These are phyloP conservation scores for Carcinoscorpius rotundicauda DNA, from an alignment of 1,140 invertebrate species.

Conservation along the genomic window DNA sequence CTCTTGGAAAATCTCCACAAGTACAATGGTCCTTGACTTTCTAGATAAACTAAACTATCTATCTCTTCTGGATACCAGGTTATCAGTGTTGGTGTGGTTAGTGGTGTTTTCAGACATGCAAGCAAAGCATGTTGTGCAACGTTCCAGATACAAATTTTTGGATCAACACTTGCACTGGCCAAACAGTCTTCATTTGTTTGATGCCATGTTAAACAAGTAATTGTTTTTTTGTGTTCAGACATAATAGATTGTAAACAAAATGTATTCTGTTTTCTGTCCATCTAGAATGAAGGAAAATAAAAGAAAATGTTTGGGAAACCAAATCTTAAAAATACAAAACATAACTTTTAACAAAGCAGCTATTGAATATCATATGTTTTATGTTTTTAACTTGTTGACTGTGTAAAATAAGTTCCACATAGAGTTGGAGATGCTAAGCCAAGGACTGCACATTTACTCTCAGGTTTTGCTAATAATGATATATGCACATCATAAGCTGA, in stretches of 20 bases:
- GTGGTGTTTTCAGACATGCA: slow-evolving; percentile 25
- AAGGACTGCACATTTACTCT: too few species aligned
- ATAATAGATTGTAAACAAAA: slow-evolving; percentile 37
- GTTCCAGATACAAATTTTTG: slow-evolving; percentile 33
- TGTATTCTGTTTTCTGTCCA: slow-evolving; percentile 22
- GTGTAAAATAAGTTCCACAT: too few species aligned
- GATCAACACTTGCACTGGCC: slow-evolving; percentile 31
- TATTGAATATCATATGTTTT: slow-evolving; percentile 7
- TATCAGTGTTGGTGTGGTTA: slow-evolving; percentile 25
- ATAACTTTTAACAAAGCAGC: not conserved
- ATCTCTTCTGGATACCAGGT: slow-evolving; percentile 28
- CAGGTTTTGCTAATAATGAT: too few species aligned
- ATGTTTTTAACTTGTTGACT: not conserved
- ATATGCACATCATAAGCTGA: too few species aligned
- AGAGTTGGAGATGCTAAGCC: too few species aligned
- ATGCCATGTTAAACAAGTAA: slow-evolving; percentile 35
- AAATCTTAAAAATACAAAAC: slow-evolving; percentile 34
- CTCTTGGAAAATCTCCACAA: slow-evolving; percentile 25
- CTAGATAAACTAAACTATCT: slow-evolving; percentile 29
- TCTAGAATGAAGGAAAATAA: too few species aligned
- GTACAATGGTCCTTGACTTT: slow-evolving; percentile 29
- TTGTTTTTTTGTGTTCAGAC: slow-evolving; percentile 39
- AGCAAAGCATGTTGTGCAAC: slow-evolving; percentile 28
- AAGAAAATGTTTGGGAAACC: slow-evolving; percentile 33
- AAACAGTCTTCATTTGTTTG: slow-evolving; percentile 31